phyloP scores from a whole-genome alignment of 2,797 vertebrate species.

The Coccyzus lansbergi region DNA sequence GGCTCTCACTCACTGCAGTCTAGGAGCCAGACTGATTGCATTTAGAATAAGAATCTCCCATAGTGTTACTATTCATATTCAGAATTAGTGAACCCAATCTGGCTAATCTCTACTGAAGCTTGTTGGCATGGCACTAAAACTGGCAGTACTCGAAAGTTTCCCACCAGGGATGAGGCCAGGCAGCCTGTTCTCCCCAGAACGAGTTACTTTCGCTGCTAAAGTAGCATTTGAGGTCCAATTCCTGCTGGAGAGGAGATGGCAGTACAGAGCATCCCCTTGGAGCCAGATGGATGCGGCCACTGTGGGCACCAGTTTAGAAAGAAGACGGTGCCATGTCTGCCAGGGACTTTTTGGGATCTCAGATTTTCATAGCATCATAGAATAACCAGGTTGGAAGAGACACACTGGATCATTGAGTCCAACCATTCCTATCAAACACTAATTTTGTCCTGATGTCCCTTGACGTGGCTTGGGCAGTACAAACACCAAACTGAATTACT shows the following conservation, averaged over 20 bases:
- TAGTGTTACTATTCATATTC: background rate
- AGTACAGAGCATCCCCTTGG: background rate
- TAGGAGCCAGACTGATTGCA: background rate
- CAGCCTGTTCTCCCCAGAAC: background rate
- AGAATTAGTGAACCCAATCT: background rate
- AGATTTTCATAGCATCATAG: no score
- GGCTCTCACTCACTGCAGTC: background rate
- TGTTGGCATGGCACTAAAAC: background rate
- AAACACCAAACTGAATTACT: background rate
- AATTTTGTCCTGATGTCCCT: background rate
- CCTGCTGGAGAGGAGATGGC: background rate
- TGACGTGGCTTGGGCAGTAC: background rate
- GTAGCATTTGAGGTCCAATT: background rate
- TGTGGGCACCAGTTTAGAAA: background rate
- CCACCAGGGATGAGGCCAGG: background rate
- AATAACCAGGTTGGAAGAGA: no score
- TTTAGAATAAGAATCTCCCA: background rate
- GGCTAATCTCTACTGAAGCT: background rate
- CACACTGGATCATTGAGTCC: no score
- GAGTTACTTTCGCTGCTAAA: background rate
- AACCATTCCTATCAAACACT: no score
- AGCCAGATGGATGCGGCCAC: fast-evolving
- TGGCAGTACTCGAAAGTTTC: background rate
- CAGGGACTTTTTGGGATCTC: background rate
- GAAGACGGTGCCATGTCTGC: fast-evolving